Conservation (phyloP, 2,797 vertebrate species). For the Sebastolobus altivelis region DNA sequence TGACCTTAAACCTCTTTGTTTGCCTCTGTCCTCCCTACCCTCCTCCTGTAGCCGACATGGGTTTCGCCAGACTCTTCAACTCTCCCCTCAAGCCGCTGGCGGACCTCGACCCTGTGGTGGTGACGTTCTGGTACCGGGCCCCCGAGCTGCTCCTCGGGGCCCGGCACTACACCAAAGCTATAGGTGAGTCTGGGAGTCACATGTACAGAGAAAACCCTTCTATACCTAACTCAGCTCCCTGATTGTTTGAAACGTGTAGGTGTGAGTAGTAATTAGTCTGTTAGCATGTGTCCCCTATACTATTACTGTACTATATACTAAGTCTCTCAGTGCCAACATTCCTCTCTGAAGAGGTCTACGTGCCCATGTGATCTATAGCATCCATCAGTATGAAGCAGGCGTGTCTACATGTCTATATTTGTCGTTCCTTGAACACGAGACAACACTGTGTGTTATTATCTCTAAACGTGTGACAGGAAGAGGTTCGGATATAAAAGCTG, state of each 20-base stretch:
- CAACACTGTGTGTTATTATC: not conserved
- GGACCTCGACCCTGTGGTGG: conserved; percentile 98
- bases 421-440: conserved; percentile 27
- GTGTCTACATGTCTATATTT: conserved; percentile 27
- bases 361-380: not conserved
- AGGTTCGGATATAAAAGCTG: not conserved
- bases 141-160: conserved; percentile 97
- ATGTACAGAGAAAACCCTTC: too few relatives aligned
- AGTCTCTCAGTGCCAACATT: not conserved
- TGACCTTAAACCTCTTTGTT: not conserved
- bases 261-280: not conserved
- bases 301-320: not conserved
- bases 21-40: not conserved
- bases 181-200: conserved; percentile 86
- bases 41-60: conserved; percentile 92
- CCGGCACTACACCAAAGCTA: conserved; percentile 98
- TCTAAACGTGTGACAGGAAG: not conserved
- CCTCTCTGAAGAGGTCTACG: conserved; percentile 6
- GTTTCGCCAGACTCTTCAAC: conserved; percentile 99
- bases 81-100: conserved; percentile 99
- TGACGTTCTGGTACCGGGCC: conserved; percentile 99
- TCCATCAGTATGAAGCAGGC: not conserved
- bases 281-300: not conserved
- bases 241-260: too few relatives aligned
- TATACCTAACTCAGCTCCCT: too few relatives aligned